Conservation (phyloP, 2,888 invertebrate genomes). For the Notodonta dromedarius region DNA sequence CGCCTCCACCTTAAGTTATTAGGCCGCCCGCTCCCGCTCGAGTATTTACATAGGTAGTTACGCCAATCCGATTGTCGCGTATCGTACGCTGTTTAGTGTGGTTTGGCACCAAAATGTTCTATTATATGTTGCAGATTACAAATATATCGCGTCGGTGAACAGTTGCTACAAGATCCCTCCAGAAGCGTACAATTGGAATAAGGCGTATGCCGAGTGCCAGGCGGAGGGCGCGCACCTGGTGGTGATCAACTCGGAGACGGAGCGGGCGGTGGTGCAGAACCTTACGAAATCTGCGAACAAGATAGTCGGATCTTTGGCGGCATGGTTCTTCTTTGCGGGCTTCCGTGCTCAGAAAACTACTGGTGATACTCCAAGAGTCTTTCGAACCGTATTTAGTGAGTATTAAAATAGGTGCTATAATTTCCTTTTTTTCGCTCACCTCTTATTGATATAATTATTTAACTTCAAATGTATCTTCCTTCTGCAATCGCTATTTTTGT, state of each 20-base stretch:
- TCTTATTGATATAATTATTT: too few relatives aligned
- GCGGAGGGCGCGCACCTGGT: conserved; percentile 60
- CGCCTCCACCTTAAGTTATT: too few relatives aligned
- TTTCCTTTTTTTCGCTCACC: too few relatives aligned
- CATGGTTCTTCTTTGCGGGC: conserved; percentile 61
- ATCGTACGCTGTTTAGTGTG: too few relatives aligned
- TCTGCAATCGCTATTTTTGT: too few relatives aligned
- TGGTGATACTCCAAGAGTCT: conserved; percentile 45
- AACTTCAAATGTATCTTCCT: too few relatives aligned
- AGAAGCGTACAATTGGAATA: conserved; percentile 55
- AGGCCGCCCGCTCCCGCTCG: too few relatives aligned
- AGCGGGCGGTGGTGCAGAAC: conserved; percentile 46
- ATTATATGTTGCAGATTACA: conserved; percentile 54
- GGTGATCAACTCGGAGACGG: conserved; percentile 59
- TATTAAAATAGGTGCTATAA: conserved; percentile 12
- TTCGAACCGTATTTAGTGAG: conserved; percentile 70
- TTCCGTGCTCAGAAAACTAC: conserved; percentile 50
- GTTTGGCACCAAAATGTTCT: too few relatives aligned
- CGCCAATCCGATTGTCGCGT: too few relatives aligned
- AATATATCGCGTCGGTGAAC: conserved; percentile 45
- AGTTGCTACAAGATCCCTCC: conserved; percentile 65
- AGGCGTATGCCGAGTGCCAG: conserved; percentile 60
- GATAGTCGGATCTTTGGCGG: conserved; percentile 12
- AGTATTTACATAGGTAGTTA: too few relatives aligned
- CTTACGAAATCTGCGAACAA: conserved; percentile 35